These are phyloP conservation scores for Didymodactylos carnosus DNA, from an alignment of 2,888 invertebrate species.

Conservation along the genomic window DNA sequence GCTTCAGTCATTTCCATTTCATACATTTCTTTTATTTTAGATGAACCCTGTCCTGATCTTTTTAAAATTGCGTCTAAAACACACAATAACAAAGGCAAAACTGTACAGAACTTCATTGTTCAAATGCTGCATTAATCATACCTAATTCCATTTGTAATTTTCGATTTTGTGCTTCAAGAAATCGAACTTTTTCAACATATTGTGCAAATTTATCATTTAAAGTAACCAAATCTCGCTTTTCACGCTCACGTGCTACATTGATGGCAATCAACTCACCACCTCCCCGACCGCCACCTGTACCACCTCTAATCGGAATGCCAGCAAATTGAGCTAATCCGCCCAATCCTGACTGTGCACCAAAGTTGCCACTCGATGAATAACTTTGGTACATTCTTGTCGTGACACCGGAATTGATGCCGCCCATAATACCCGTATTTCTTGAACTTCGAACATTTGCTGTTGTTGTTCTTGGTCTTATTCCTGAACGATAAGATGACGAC, in stretches of 20 bases:
- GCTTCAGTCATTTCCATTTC: conserved; percentile 37
- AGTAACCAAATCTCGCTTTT: conserved; percentile 11
- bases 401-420: not conserved
- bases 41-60: conserved; percentile 31
- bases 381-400: not conserved
- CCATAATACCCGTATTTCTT: not conserved
- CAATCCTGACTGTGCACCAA: not conserved
- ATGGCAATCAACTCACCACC: conserved; percentile 2
- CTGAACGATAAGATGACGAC: not conserved
- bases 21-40: conserved; percentile 35
- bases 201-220: conserved; percentile 38
- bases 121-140: too few relatives aligned
- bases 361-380: not conserved
- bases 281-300: not conserved
- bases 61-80: conserved; percentile 23
- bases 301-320: not conserved
- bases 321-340: not conserved
- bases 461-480: not conserved
- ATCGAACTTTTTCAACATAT: conserved; percentile 37
- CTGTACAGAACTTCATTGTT: not conserved
- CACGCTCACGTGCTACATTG: conserved; percentile 3
- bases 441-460: not conserved
- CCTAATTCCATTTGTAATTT: conserved; percentile 30
- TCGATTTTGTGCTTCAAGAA: conserved; percentile 35
- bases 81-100: not conserved